Base-by-base conservation (phyloP, 2,797 vertebrate species). In the Enteromius trimaculatus region DNA sequence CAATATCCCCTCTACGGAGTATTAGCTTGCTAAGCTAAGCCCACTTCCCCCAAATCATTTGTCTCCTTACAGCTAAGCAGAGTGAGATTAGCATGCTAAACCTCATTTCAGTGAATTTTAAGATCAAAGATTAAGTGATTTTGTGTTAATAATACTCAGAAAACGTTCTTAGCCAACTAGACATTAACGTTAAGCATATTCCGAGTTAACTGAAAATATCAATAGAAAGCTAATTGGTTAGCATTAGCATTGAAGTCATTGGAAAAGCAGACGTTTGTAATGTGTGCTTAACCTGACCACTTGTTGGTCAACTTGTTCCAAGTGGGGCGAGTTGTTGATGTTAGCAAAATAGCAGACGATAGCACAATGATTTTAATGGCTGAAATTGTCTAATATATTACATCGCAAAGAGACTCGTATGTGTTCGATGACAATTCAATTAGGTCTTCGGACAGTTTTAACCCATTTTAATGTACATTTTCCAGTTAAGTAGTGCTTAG, bases 1-100 rank as follows among this genome's bases (percentile, higher is more conserved):
- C 58, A 84, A 51, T 31, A 70, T 79, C 55, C 31, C 71, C 23
- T 86, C 65, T 60, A 16, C 21, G 26, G 72, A 84, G 53, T 58
- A 65, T 82, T 82, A 84, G 39, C 14, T 44, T 51, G 17, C 23
- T 82, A 70, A 83, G 0, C n/a, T 23, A 23, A 58, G 55, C 55
- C 1, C 4, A 13, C 21, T 58, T 58, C n/a, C n/a, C 55, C 4
- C n/a, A 26, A 60, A 60, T 60, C 10, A 60, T 60, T 58, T 58
- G 9, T 58, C 55, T 58, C n/a, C 55, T 11, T 13, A 13, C 55
- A 60, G n/a, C 55, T 60, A 26, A 60, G 55, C 55, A 5, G 55
- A 58, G 1, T 0, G 55, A 60, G 55, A 60, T 60, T 26, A 78
- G 72, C 51, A 37, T 60, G 21, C 65, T 62, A 60, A 60, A 60